Evolutionary conservation across 2,888 invertebrate genomes (phyloP).

Genomic region (Drosophila recens): DNA sequence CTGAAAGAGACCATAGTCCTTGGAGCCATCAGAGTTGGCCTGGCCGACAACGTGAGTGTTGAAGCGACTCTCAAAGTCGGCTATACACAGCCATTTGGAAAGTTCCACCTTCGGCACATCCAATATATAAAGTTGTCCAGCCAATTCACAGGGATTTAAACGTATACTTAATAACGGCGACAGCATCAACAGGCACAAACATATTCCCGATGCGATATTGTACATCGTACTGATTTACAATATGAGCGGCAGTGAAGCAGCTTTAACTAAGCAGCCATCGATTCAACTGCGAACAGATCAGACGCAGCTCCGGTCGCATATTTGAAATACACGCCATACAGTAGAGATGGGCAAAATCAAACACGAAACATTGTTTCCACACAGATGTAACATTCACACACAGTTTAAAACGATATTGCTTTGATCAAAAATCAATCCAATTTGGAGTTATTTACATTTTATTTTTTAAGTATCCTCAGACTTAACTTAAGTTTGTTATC

Average conservation of each 20-base stretch:
- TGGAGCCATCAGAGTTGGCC: constrained; percentile 86
- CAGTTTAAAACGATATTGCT: background rate
- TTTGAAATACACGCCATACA: constrained; percentile 10
- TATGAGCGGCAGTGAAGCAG: constrained; percentile 20
- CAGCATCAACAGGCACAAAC: constrained; percentile 22
- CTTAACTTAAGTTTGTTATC: too few species aligned
- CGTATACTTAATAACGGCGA: constrained; percentile 51
- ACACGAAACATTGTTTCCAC: background rate
- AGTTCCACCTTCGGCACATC: constrained; percentile 81
- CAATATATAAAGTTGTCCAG: constrained; percentile 81
- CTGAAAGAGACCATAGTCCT: constrained; percentile 85
- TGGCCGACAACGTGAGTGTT: constrained; percentile 85
- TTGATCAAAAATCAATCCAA: too few species aligned
- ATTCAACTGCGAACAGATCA: constrained; percentile 2
- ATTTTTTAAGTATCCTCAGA: too few species aligned
- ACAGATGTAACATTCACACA: background rate
- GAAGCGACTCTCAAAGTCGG: constrained; percentile 83
- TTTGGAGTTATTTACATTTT: too few species aligned
- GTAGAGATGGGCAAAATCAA: constrained; percentile 44
- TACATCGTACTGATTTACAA: constrained; percentile 27
- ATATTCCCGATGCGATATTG: constrained; percentile 20
- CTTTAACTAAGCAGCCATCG: constrained; percentile 27
- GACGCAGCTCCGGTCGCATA: constrained; percentile 20
- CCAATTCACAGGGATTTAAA: constrained; percentile 78
- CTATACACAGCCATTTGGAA: constrained; percentile 81